Conservation (phyloP, 1,140 invertebrate genomes). For the Aphidius gifuensis region DNA sequence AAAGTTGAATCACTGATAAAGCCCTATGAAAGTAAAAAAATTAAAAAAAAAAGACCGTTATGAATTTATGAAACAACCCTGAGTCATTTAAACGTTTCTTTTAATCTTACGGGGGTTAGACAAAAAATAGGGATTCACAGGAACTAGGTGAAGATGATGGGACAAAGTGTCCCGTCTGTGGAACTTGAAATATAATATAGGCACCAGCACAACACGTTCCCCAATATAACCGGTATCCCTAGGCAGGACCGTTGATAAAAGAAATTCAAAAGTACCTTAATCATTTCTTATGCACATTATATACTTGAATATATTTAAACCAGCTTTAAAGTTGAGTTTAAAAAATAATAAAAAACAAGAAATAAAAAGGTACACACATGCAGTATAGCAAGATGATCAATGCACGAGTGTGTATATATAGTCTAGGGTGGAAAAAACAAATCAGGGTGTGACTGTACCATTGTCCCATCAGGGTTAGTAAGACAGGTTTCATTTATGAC, state of each 20-base stretch:
- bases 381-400: neutral
- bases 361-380: neutral
- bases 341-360: neutral
- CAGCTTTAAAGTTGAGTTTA: neutral
- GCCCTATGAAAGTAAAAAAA: neutral
- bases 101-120: conserved; percentile 15
- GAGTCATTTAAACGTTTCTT: conserved; percentile 7
- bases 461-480: conserved; percentile 32
- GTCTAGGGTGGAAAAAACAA: neutral
- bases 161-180: conserved; percentile 47
- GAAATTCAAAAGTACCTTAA: conserved; percentile 1
- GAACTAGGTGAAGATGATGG: conserved; percentile 19
- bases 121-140: conserved; percentile 3
- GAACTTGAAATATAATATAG: conserved; percentile 18
- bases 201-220: too few species aligned
- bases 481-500: conserved; percentile 50
- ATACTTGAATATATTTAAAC: too few species aligned
- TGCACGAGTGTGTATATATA: too few species aligned
- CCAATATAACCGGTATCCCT: conserved; percentile 50
- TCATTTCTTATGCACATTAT: too few species aligned
- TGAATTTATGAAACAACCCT: conserved; percentile 15
- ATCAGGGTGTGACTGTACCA: conserved; percentile 29
- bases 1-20: conserved; percentile 32
- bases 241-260: conserved; percentile 49
- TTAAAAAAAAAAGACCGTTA: conserved; percentile 35